Evolutionary conservation across 2,888 invertebrate species (phyloP), one percentile per base, ranked within the genome.

Genomic region (Petrolisthes manimaculis): DNA sequence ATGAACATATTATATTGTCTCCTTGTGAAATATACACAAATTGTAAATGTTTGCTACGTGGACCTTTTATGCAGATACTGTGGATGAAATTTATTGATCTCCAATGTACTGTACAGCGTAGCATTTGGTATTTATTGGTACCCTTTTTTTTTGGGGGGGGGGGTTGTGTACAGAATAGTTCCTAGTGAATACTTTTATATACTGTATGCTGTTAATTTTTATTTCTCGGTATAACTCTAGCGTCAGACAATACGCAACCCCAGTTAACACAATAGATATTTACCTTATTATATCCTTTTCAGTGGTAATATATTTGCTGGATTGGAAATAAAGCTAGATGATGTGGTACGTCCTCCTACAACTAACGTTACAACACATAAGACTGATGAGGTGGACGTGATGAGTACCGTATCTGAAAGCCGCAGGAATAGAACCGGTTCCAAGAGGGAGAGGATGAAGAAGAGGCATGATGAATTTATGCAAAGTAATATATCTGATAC

Each of bases 261-360:
- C 12, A 18, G 51, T 51, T 53, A 53, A n/a, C 51, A 9, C 53
- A 75, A 18, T 12, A 21, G 6, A 24, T 24, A 77, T 37, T 79
- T 53, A 14, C 53, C 54, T 12, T 79, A 51, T 79, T 61, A 55
- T 67, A n/a, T 82, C 9, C 51, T 71, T 71, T 71, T 6, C 53
- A 75, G 83, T 75, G 75, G 75, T 5, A 83, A 83, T 37, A 83
- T 83, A 21, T 83, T 83, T 83, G 83, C 83, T 18, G 75, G 83
- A 24, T 75, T 83, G 6, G 55, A 83, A 24, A 83, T 83, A 51
- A 83, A 83, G 6, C 18, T 83, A 54, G 83, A 71, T n/a, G 56
- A 75, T 55, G 56, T 56, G 4, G 54, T n/a, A 67, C 51, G 24
- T 21, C n/a, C 74, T 3, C 21, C 71, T 21, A 3, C 83, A 2